Evolutionary conservation across 2,113 vertebrate genomes (phyloP).

Genomic region (Columba janthina): DNA sequence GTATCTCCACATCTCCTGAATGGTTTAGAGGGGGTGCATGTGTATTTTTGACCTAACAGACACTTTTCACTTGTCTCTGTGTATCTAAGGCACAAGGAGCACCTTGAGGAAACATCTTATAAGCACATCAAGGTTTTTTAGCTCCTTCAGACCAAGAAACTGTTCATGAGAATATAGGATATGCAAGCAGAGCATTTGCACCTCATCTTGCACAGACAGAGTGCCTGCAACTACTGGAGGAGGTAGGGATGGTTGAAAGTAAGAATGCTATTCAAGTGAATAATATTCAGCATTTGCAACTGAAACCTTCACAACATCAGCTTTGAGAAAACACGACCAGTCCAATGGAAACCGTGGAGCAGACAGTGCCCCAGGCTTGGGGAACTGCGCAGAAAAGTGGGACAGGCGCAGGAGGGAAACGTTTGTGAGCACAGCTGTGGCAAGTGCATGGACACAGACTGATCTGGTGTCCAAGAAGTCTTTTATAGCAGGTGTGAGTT

Average conservation of each 20-base stretch:
- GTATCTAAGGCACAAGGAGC: neutral
- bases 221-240: neutral
- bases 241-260: neutral
- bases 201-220: neutral
- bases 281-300: neutral
- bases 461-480: neutral
- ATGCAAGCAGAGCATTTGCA: neutral
- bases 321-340: neutral
- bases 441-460: neutral
- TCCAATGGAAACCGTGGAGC: neutral
- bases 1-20: neutral
- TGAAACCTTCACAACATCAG: neutral
- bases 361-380: neutral
- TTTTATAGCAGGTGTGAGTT: neutral
- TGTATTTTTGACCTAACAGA: neutral
- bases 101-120: neutral
- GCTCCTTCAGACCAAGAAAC: neutral
- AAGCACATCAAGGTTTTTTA: neutral
- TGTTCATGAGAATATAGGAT: neutral
- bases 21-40: neutral
- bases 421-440: neutral
- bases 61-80: neutral
- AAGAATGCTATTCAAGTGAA: neutral
- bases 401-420: neutral
- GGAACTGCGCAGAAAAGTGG: neutral